A percentile compares a stretch with the other conserved stretches of the same genome.
Conservation (phyloP, 2,888 invertebrate genomes). For the Salpingus planirostris region DNA sequence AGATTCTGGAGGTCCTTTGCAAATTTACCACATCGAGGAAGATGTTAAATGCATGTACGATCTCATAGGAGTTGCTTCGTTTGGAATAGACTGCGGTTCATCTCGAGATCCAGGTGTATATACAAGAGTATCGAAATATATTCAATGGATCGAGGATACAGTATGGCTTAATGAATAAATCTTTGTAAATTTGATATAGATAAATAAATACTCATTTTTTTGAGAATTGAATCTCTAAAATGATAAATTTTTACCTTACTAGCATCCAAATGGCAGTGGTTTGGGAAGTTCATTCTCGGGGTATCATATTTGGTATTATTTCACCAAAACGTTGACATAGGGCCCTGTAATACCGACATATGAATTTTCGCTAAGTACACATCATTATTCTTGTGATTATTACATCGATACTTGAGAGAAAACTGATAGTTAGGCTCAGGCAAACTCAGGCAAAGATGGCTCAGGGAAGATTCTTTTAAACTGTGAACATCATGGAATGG, state of each 20-base stretch:
- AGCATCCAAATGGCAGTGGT: constrained; percentile 80
- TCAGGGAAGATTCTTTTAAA: too few species aligned
- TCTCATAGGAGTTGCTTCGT: constrained; percentile 44
- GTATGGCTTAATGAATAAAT: too few species aligned
- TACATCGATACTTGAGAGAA: too few species aligned
- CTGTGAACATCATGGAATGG: too few species aligned
- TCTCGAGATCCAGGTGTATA: constrained; percentile 42
- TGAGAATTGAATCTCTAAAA: constrained; percentile 55
- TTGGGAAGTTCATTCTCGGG: constrained; percentile 96
- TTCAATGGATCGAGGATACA: constrained; percentile 45
- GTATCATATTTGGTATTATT: constrained; percentile 95
- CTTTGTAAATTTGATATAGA: too few species aligned
- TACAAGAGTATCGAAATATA: constrained; percentile 41
- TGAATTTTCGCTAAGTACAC: too few species aligned
- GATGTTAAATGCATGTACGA: constrained; percentile 42
- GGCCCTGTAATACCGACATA: too few species aligned
- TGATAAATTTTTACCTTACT: constrained; percentile 76
- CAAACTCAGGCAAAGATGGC: too few species aligned
- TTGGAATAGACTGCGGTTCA: constrained; percentile 40
- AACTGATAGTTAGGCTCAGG: too few species aligned
- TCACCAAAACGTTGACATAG: constrained; percentile 95
- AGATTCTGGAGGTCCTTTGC: constrained; percentile 58
- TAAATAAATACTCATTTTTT: constrained; percentile 9
- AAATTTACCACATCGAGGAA: constrained; percentile 28
- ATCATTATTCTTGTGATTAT: too few species aligned